A percentile compares a stretch with the other conserved stretches of the same genome.
Evolutionary conservation across 2,113 vertebrate species (phyloP).

Genomic region (Pachyramphus minor): DNA sequence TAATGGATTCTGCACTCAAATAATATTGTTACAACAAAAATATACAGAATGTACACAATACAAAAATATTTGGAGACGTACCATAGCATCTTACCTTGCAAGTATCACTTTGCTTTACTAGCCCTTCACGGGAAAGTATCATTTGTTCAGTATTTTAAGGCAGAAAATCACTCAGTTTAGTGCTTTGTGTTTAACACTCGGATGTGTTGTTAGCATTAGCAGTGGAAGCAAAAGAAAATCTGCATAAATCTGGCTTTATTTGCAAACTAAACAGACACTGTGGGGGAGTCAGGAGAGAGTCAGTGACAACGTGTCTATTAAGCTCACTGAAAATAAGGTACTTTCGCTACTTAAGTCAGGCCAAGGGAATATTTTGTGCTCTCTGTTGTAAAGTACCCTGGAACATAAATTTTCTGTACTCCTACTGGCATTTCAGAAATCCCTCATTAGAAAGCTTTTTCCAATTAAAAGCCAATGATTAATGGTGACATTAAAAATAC

Average conservation of each 20-base stretch:
- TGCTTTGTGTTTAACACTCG: constrained; percentile 40
- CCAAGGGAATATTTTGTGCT: constrained; percentile 22
- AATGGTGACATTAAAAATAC: constrained; percentile 50
- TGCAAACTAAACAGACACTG: constrained; percentile 45
- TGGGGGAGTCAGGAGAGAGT: background rate
- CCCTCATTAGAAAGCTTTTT: constrained; percentile 49
- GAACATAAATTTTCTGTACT: background rate
- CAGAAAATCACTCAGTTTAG: constrained; percentile 62
- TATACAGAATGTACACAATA: constrained; percentile 79
- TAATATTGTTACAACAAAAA: constrained; percentile 76
- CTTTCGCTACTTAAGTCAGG: constrained; percentile 34
- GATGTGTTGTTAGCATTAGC: background rate
- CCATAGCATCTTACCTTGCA: constrained; percentile 49
- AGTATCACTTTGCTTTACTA: constrained; percentile 43
- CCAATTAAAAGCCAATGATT: constrained; percentile 58
- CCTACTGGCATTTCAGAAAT: constrained; percentile 23
- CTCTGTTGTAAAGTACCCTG: background rate
- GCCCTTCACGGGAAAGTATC: constrained; percentile 61
- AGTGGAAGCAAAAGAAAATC: constrained; percentile 15
- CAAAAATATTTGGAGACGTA: constrained; percentile 78
- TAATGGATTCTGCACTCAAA: constrained; percentile 75
- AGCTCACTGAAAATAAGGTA: constrained; percentile 25
- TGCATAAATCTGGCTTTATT: constrained; percentile 46
- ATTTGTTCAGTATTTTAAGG: constrained; percentile 71
- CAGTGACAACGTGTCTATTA: constrained; percentile 1